Conservation (phyloP, 2,113 vertebrate species). For the Pithys albifrons region DNA sequence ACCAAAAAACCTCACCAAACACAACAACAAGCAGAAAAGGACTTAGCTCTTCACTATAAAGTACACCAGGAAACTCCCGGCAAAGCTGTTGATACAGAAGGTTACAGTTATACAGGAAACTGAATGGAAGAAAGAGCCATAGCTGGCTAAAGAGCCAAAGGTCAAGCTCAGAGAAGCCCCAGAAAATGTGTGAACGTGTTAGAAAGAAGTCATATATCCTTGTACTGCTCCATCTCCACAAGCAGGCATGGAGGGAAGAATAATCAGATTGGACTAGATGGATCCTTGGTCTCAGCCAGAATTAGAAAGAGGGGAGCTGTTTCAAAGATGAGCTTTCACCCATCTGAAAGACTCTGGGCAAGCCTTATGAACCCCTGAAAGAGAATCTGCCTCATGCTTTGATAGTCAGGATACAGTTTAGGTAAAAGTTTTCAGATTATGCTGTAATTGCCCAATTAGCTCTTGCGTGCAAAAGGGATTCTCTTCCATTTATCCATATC, state of each 20-base stretch:
- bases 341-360: background rate
- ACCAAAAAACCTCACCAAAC: too few relatives aligned
- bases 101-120: background rate
- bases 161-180: background rate
- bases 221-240: background rate
- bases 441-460: conserved; percentile 53
- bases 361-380: background rate
- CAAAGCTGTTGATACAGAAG: background rate
- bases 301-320: background rate
- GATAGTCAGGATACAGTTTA: background rate
- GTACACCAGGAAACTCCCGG: background rate
- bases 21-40: too few relatives aligned
- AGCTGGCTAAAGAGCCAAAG: background rate
- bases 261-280: background rate
- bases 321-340: background rate
- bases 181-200: background rate
- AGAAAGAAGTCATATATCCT: background rate
- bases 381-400: background rate
- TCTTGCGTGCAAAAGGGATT: conserved; percentile 28
- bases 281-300: background rate
- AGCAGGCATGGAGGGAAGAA: background rate
- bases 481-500: conserved; percentile 29
- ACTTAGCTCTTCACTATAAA: background rate
- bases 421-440: conserved; percentile 2
- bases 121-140: background rate